Percentiles rank a stretch among this genome's conserved stretches.
Conservation (phyloP, 2,113 vertebrate species). For the Synodontis membranacea region DNA sequence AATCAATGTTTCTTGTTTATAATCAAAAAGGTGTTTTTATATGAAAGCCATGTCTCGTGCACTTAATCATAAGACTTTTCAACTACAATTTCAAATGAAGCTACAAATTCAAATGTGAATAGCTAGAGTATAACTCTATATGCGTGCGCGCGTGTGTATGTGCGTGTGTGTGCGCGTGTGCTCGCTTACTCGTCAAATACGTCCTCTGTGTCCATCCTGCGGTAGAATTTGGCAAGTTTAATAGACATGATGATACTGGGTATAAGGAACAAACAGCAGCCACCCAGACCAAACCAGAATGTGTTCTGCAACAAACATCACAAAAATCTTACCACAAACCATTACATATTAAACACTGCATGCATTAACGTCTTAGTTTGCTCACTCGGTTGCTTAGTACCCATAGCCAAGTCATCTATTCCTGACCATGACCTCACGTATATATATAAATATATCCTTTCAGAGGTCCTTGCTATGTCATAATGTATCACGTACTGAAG, state of each 20-base stretch:
- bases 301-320: constrained; percentile 78
- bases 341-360: background rate
- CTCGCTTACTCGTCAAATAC: constrained; percentile 92
- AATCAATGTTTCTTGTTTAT: background rate
- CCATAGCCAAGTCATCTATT: too few relatives aligned
- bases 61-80: background rate
- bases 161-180: constrained; percentile 1
- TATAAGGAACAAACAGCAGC: constrained; percentile 85
- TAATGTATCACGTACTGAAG: too few relatives aligned
- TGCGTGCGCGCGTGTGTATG: background rate
- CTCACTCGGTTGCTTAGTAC: too few relatives aligned
- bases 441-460: too few relatives aligned
- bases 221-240: constrained; percentile 87
- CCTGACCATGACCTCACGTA: too few relatives aligned
- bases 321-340: background rate
- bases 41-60: background rate
- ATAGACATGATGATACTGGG: constrained; percentile 86
- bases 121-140: background rate
- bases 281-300: constrained; percentile 93
- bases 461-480: too few relatives aligned
- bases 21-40: background rate
- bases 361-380: background rate
- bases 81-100: background rate
- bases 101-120: background rate
- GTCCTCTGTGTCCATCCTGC: constrained; percentile 95